Conservation (phyloP, 2,797 vertebrate species). For the Etheostoma nigrum region DNA sequence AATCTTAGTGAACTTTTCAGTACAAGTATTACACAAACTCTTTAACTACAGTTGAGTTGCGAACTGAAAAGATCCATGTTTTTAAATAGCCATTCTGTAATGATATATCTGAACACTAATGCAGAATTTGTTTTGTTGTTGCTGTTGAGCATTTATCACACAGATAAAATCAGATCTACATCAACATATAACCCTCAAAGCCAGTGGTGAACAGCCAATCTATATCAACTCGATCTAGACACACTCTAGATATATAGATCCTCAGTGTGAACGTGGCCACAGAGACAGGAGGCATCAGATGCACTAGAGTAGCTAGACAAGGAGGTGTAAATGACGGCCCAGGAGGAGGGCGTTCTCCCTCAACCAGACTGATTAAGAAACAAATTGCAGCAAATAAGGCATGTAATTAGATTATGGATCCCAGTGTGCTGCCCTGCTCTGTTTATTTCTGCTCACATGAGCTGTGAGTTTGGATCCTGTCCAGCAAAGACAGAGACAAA, state of each 20-base stretch:
- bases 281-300: conserved; percentile 23
- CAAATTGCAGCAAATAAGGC: conserved; percentile 99
- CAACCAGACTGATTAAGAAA: conserved; percentile 96
- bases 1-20: neutral
- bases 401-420: conserved; percentile 98
- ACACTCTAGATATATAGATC: neutral
- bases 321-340: conserved; percentile 88
- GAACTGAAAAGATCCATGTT: neutral
- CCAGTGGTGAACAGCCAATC: neutral
- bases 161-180: conserved; percentile 4
- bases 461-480: conserved; percentile 66
- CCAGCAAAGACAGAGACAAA: conserved; percentile 58
- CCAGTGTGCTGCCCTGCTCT: conserved; percentile 76
- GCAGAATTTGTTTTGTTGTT: neutral
- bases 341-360: conserved; percentile 88
- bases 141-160: neutral
- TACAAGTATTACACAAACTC: neutral
- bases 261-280: conserved; percentile 20
- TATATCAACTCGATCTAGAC: conserved; percentile 1
- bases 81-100: neutral
- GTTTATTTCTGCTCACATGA: conserved; percentile 59
- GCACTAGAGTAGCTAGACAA: conserved; percentile 77
- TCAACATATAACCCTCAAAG: neutral
- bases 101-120: neutral
- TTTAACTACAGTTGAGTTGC: neutral